Base-by-base conservation (phyloP, 2,888 invertebrate genomes). In the Fragum whitleyi region DNA sequence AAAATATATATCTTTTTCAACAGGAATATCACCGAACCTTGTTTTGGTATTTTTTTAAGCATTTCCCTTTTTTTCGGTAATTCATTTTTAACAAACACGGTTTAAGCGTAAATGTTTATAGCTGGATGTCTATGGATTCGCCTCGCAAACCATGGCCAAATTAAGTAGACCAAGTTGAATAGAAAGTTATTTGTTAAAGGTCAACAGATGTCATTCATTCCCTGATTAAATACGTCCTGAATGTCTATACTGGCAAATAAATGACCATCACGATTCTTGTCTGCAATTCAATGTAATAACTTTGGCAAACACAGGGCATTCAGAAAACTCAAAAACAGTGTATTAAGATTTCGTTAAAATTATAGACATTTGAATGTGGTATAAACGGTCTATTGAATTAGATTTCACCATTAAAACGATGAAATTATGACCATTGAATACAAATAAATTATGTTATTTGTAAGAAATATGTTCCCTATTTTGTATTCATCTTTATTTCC, bases 171-270 rank as follows among this genome's bases (percentile, higher is more conserved):
- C 2, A 1, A 32, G 26, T 28, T 32, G 29, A 32, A 61, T n/a
- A 61, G 61, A 32, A 19, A 9, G 61, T 61, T 61, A 61, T 61
- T 61, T 61, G 61, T 61, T 32, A 61, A 29, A 32, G 61, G 61
- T 61, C 61, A 61, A 61, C 61, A 61, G 19, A 16, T 32, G 61
- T 61, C 61, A n/a, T 32, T 61, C 61, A 61, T 16, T 5, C 9
- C 19, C 19, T 61, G 29, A 61, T 61, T 61, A n/a, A 32, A 61
- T 19, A 32, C n/a, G 61, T 61, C 32, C 32, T 47, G 19, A 19
- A 14, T 47, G 47, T 47, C 47, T 47, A 47, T 9, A 47, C 47
- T 47, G 47, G 47, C n/a, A 19, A 47, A 47, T 47, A 47, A 47
- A 47, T 47, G 47, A 47, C n/a, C n/a, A 14, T 32, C 7, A 14